Percentiles rank a stretch among this genome's conserved stretches.
These are phyloP conservation scores for Ctenomys sociabilis DNA, from an alignment of 2,113 vertebrate species.

Conservation along the genomic window DNA sequence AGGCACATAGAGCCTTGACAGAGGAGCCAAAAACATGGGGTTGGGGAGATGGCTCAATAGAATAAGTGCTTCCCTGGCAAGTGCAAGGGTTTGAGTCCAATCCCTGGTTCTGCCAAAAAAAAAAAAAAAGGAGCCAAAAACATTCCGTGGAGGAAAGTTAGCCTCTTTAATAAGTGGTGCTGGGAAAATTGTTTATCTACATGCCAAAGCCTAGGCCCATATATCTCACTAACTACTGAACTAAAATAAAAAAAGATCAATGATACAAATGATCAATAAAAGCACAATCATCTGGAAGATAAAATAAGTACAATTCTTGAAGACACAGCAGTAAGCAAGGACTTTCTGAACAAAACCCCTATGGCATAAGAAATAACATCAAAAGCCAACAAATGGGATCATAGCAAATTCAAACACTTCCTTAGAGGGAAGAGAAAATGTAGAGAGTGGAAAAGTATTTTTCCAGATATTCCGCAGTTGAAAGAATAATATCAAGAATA, in stretches of 20 bases:
- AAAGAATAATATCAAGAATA: background rate
- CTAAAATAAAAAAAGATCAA: background rate
- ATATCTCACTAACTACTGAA: background rate
- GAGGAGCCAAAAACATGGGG: too few species aligned
- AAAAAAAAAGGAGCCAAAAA: too few species aligned
- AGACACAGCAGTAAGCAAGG: background rate
- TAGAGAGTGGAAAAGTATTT: background rate
- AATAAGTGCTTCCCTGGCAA: too few species aligned
- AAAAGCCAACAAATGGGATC: background rate
- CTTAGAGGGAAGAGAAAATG: background rate
- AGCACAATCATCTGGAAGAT: background rate
- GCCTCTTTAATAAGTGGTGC: background rate
- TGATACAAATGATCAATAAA: background rate
- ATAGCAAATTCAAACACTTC: background rate
- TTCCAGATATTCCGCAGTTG: background rate
- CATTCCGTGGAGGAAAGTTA: background rate
- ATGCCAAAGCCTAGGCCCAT: background rate
- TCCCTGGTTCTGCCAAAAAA: too few species aligned
- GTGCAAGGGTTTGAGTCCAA: too few species aligned
- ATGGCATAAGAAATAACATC: background rate
- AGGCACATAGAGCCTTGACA: background rate
- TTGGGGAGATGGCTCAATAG: too few species aligned
- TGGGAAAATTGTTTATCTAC: background rate
- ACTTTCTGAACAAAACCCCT: background rate
- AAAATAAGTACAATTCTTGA: background rate